These are phyloP conservation scores for Aplysia californica DNA, from an alignment of 1,140 invertebrate genomes.

Conservation along the genomic window DNA sequence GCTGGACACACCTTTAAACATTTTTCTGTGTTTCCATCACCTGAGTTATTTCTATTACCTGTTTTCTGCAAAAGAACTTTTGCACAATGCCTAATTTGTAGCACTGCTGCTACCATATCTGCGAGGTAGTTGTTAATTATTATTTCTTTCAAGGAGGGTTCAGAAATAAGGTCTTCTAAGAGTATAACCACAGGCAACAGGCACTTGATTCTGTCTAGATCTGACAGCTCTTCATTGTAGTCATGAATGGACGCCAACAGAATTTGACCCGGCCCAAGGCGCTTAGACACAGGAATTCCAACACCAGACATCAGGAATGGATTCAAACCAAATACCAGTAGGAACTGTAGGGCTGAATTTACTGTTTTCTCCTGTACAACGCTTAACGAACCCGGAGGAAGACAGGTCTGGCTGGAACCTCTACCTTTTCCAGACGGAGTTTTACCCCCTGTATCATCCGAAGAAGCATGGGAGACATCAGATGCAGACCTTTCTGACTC, in stretches of 20 bases:
- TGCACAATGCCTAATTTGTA: no score
- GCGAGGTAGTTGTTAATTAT: conserved; percentile 10
- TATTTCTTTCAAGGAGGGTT: background rate
- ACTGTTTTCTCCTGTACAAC: conserved; percentile 13
- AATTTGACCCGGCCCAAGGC: conserved; percentile 18
- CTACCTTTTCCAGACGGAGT: background rate
- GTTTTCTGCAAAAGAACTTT: no score
- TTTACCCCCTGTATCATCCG: background rate
- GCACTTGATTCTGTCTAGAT: conserved; percentile 5
- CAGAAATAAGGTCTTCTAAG: background rate
- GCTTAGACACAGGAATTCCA: conserved; percentile 22
- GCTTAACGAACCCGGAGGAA: conserved; percentile 10
- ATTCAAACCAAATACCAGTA: conserved; percentile 9
- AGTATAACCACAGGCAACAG: conserved; percentile 4
- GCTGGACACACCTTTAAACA: no score
- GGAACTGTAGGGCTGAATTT: conserved; percentile 8
- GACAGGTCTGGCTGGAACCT: background rate
- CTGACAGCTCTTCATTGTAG: background rate
- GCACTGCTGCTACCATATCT: conserved; percentile 6
- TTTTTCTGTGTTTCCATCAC: no score
- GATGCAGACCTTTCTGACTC: background rate
- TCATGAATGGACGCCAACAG: conserved; percentile 18
- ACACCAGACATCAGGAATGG: conserved; percentile 18
- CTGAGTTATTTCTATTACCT: no score
- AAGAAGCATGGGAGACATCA: background rate